Conservation (phyloP, 2,797 vertebrate species). For the Acanthopagrus latus region DNA sequence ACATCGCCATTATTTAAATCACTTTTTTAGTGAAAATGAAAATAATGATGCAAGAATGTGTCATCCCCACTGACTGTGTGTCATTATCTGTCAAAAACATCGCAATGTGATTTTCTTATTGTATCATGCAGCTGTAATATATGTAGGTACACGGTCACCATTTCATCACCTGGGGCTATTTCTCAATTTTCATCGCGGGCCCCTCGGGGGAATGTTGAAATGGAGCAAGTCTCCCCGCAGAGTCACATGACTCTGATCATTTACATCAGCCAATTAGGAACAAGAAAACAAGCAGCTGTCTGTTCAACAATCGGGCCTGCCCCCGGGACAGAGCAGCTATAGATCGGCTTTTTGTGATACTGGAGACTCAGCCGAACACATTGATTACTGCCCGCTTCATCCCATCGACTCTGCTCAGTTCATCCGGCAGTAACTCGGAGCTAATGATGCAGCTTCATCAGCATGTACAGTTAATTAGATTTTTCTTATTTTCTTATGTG, state of each 20-base stretch:
- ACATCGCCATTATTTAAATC: too few relatives aligned
- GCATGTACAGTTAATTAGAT: neutral
- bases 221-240: conserved; percentile 7
- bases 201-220: conserved; percentile 26
- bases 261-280: conserved; percentile 19
- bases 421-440: conserved; percentile 36
- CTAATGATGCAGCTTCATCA: conserved; percentile 28
- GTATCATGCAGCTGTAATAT: too few relatives aligned
- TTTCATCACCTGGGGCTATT: conserved; percentile 2
- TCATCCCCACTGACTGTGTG: too few relatives aligned
- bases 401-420: conserved; percentile 47
- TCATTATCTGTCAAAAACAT: too few relatives aligned
- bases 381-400: conserved; percentile 53
- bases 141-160: too few relatives aligned
- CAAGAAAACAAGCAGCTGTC: conserved; percentile 49
- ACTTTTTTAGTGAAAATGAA: too few relatives aligned
- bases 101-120: too few relatives aligned
- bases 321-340: conserved; percentile 47
- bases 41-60: too few relatives aligned
- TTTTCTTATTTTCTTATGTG: neutral
- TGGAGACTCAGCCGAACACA: conserved; percentile 48
- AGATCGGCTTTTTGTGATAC: conserved; percentile 57
- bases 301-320: conserved; percentile 34
- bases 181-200: conserved; percentile 11
- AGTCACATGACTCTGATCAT: conserved; percentile 43